Evolutionary conservation across 2,888 invertebrate species (phyloP), one percentile per base, ranked within the genome.

Genomic region (Strigamia crassipes): DNA sequence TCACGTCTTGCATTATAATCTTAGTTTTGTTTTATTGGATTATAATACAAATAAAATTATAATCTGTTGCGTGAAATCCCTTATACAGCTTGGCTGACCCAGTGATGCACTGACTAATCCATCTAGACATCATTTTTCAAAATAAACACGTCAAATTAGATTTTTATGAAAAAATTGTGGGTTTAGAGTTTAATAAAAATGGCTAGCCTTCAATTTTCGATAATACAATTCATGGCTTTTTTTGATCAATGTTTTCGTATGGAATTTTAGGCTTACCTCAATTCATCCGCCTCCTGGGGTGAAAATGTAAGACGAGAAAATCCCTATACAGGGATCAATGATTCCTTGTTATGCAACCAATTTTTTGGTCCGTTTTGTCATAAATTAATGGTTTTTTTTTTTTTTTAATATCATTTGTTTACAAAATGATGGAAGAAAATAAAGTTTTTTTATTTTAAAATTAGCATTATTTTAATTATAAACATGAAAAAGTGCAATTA

Each of bases 181-280:
- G 34, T 34, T 34, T 34, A 34, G 34, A 34, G 34, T n/a, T n/a
- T 51, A 51, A 51, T 51, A 51, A 51, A 51, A 51, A 51, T 51
- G 12, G 51, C n/a, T n/a, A 51, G n/a, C 51, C 51, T 1, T 6
- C 51, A 51, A 6, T 51, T 13, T n/a, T n/a, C 1, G 2, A n/a
- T 51, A 51, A 15, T n/a, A 51, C n/a, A 34, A 51, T 51, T 51
- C 51, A 51, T 51, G 51, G 51, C 51, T 51, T 51, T 51, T 51
- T 51, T 51, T n/a, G 51, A n/a, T 51, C 51, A 51, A 51, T 51
- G 51, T 51, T 51, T 51, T 51, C 51, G n/a, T 51, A 51, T 51
- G 51, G 51, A 51, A 51, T 51, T 51, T 51, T 51, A 51, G n/a
- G 51, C 51, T 51, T n/a, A 51, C 51, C 51, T 51, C 51, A 51